Base-by-base conservation (phyloP, 2,113 vertebrate species). In the Herpailurus yagouaroundi region DNA sequence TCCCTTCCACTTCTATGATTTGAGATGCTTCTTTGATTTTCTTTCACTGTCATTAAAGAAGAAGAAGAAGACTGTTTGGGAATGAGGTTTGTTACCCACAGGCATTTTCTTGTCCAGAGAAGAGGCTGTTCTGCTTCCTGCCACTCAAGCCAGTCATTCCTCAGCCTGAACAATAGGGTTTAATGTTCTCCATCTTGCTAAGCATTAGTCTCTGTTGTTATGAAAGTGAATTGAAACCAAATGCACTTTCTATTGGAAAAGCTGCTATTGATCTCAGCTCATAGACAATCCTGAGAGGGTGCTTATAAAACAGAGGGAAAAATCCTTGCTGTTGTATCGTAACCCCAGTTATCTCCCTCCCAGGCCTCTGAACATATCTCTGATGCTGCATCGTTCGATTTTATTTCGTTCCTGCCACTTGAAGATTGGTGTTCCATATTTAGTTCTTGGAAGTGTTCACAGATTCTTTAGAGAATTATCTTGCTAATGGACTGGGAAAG, bases 221-320 rank as follows among this genome's bases (percentile, higher is more conserved):
- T 68, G 84, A 98, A 97, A 96, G 91, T 68, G 91, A 95, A 97
- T 79, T 94, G 84, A 96, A 97, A 96, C 84, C 97, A 97, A 96
- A 97, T 95, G 97, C 63, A 97, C 91, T 93, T 95, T 94, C 97
- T 95, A 2, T 94, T 97, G 97, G 95, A 97, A 95, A 91, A 79
- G 52, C 21, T 69, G 38, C 64, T 69, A 9, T 96, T 87, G 80
- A 95, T 94, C 63, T 94, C 68, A 68, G 48, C 83, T 79, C 48
- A 27, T 41, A 50, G 68, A 60, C 83, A 68, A 25, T 68, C 73
- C 45, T 80, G 48, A 48, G 63, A 84, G 91, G 87, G 48, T 9
- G 23, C 52, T 90, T 55, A 33, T n/a, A 50, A 95, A 60, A 82
- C 52, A 69, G 80, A 63, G 14, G 55, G 69, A 14, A 76, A 63